These are phyloP conservation scores for Lucilia cuprina DNA, from an alignment of 1,140 invertebrate genomes.

Conservation along the genomic window DNA sequence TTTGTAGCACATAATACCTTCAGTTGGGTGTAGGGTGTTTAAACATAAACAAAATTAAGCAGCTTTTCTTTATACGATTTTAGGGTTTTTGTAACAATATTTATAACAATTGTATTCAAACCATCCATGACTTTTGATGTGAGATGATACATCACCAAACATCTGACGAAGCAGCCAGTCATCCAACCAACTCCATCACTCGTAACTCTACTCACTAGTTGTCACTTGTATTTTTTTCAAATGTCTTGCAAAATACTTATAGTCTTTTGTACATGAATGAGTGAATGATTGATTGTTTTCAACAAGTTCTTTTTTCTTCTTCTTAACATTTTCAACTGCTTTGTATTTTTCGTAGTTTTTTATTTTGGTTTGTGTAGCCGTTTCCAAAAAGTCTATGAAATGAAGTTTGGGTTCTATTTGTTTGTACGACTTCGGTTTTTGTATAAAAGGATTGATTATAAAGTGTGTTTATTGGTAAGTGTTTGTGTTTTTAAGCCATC, in stretches of 20 bases:
- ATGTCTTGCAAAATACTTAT: conserved; percentile 1
- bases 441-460: neutral
- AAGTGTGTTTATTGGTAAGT: neutral
- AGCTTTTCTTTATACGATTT: neutral
- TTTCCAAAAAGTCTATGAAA: neutral
- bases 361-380: no score
- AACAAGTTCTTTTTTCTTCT: neutral
- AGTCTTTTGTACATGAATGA: neutral
- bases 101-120: neutral
- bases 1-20: no score
- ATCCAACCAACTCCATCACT: neutral
- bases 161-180: neutral
- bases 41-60: neutral
- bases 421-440: neutral
- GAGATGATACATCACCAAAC: neutral
- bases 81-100: neutral
- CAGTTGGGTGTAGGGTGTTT: no score
- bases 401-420: neutral
- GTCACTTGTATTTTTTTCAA: neutral
- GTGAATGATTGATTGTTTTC: conserved; percentile 32
- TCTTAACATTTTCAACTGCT: neutral
- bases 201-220: conserved; percentile 12
- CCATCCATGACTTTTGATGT: neutral
- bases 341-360: neutral
- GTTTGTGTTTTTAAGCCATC: neutral